phyloP scores from a whole-genome alignment of 2,797 vertebrate genomes.

The Trematomus bernacchii region DNA sequence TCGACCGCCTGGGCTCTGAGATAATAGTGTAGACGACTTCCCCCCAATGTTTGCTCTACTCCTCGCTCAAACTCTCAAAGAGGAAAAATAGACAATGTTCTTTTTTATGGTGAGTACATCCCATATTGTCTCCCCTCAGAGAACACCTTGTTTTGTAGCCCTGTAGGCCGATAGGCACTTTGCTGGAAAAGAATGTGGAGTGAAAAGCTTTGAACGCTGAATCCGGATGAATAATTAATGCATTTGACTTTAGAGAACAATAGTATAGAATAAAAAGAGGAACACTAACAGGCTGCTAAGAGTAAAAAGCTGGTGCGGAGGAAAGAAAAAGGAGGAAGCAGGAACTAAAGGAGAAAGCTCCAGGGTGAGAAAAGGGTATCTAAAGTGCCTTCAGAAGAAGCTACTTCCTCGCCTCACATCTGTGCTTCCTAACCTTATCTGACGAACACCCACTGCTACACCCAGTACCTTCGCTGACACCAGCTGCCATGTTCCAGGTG shows the following conservation, averaged over 20 bases:
- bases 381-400: slow-evolving; percentile 57
- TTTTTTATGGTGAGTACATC: slow-evolving; percentile 65
- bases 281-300: slow-evolving; percentile 72
- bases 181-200: slow-evolving; percentile 72
- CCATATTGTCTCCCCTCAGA: slow-evolving; percentile 71
- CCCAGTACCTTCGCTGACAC: slow-evolving; percentile 2
- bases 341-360: slow-evolving; percentile 60
- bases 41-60: slow-evolving; percentile 52
- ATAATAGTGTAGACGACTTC: slow-evolving; percentile 55
- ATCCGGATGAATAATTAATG: slow-evolving; percentile 84
- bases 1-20: slow-evolving; percentile 49
- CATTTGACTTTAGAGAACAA: slow-evolving; percentile 82
- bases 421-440: slow-evolving; percentile 8
- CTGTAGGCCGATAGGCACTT: slow-evolving; percentile 78
- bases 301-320: slow-evolving; percentile 61
- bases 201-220: slow-evolving; percentile 80
- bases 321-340: slow-evolving; percentile 34
- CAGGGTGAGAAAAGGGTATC: slow-evolving; percentile 54
- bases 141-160: slow-evolving; percentile 78
- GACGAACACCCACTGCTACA: not conserved
- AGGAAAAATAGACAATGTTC: slow-evolving; percentile 55
- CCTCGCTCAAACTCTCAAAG: slow-evolving; percentile 52
- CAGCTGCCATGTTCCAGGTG: not conserved
- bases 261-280: slow-evolving; percentile 77
- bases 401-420: slow-evolving; percentile 26